Conservation (phyloP, 2,797 vertebrate genomes). For the Leptatherina wallacei region DNA sequence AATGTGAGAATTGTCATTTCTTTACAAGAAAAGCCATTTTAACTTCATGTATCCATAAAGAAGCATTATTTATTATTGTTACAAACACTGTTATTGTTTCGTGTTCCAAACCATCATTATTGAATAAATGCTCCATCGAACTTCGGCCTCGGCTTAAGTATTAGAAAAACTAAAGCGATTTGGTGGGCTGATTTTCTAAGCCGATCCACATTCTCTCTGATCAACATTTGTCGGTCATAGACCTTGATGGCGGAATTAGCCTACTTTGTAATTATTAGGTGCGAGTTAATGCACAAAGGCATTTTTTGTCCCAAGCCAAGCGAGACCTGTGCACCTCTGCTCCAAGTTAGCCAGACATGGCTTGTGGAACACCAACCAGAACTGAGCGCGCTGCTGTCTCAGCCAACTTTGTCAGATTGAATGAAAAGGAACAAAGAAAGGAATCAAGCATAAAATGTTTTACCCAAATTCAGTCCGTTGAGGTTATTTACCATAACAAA, state of each 20-base stretch:
- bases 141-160: constrained; percentile 45
- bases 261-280: constrained; percentile 64
- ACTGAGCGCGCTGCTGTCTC: constrained; percentile 7
- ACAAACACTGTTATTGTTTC: too few relatives aligned
- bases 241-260: constrained; percentile 69
- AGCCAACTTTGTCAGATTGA: constrained; percentile 28
- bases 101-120: too few relatives aligned
- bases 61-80: background rate
- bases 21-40: background rate
- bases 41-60: background rate
- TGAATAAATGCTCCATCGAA: constrained; percentile 32
- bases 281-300: constrained; percentile 60
- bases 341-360: constrained; percentile 49
- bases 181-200: constrained; percentile 64
- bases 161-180: constrained; percentile 60
- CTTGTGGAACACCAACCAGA: constrained; percentile 42
- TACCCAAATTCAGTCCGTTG: constrained; percentile 19
- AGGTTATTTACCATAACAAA: constrained; percentile 23
- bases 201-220: constrained; percentile 71
- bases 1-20: background rate
- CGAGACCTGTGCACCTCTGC: constrained; percentile 23
- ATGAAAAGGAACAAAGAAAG: constrained; percentile 24
- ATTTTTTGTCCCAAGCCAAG: constrained; percentile 59
- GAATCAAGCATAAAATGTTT: constrained; percentile 32
- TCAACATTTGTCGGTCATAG: constrained; percentile 47